These are phyloP conservation scores for Hypercompe scribonia DNA, from an alignment of 2,888 invertebrate species.

Conservation along the genomic window DNA sequence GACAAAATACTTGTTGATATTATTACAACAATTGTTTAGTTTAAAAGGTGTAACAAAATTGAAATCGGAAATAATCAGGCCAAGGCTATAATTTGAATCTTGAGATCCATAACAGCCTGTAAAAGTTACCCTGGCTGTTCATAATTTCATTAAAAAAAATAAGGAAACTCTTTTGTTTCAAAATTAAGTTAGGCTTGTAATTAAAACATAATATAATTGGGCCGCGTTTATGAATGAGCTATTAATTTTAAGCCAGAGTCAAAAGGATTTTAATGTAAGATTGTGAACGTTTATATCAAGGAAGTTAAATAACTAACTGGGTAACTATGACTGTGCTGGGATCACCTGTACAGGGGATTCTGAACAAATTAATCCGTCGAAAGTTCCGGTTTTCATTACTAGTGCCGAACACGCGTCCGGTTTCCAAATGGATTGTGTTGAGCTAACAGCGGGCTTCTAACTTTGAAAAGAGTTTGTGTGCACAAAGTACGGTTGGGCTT, in stretches of 20 bases:
- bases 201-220: conserved; percentile 66
- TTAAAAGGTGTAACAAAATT: not conserved
- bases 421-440: conserved; percentile 36
- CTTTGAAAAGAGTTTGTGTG: conserved; percentile 34
- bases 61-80: conserved; percentile 25
- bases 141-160: conserved; percentile 52
- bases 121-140: conserved; percentile 42
- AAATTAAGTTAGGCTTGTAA: conserved; percentile 57
- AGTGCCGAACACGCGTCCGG: conserved; percentile 44
- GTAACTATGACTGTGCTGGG: conserved; percentile 58
- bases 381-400: conserved; percentile 67
- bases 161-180: conserved; percentile 51
- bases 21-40: not conserved
- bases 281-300: conserved; percentile 58
- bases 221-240: conserved; percentile 61
- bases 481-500: not conserved
- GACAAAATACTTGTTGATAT: not conserved
- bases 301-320: conserved; percentile 59
- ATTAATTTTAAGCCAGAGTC: conserved; percentile 63
- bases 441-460: conserved; percentile 20
- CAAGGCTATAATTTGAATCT: conserved; percentile 40
- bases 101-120: conserved; percentile 33
- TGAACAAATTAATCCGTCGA: conserved; percentile 64
- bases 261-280: conserved; percentile 65
- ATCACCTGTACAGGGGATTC: conserved; percentile 59